Evolutionary conservation across 2,113 vertebrate species (phyloP), one percentile per base, ranked within the genome.

Genomic region (Collichthys lucidus): DNA sequence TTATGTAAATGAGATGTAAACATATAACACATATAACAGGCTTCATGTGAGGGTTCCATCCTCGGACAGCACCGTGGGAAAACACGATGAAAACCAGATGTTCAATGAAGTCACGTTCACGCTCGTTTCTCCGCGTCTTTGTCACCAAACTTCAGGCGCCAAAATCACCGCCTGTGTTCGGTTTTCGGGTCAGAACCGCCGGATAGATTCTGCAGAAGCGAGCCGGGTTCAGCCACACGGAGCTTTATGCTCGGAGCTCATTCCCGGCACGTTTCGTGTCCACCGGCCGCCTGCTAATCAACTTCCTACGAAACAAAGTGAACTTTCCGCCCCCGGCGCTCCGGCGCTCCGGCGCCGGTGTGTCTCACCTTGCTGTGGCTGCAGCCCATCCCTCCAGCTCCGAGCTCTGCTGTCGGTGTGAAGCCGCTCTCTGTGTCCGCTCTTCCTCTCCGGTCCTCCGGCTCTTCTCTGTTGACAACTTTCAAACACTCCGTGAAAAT

Each of bases 351-450:
- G 44, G 5, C 16, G 20, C 7, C 69, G n/a, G 72, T 24, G 77
- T 8, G 2, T 0, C 92, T 91, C 74, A 92, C 89, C 88, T 93
- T 94, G 56, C 95, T 95, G 59, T 93, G 87, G 78, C 61, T 74
- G 90, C 94, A 94, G 79, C 95, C 95, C 95, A 95, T 95, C 31
- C 69, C 89, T 87, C 88, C 80, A 63, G 63, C 77, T 72, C 77
- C 47, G 52, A 56, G 65, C 74, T 87, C 63, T 14, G 56, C 53
- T 59, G 61, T 59, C 49, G 19, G 29, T 26, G 11, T 35, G 19
- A 69, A 73, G 71, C 74, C 6, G 60, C 61, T 73, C 59, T 14
- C 20, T 4, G 56, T 56, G 5, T 4, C 19, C 24, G 5, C 26
- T 60, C 4, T 8, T 40, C 35, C 7, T 40, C 35, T 40, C 55